Evolutionary conservation across 2,888 invertebrate species (phyloP).

Genomic region (Megaustenia siamemsis): DNA sequence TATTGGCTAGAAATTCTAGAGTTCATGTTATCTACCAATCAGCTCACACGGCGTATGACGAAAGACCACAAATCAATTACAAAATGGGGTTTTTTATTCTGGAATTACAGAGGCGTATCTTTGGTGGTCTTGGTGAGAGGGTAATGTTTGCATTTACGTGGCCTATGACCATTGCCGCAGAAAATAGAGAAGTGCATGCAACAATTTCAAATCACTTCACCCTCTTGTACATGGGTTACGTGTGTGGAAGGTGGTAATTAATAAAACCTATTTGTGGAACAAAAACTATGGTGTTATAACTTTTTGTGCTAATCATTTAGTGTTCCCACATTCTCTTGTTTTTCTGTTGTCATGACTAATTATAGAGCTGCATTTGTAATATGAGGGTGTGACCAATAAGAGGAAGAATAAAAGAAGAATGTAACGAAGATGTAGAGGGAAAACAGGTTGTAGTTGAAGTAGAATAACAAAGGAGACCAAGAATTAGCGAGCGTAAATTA

Average conservation of each 20-base stretch:
- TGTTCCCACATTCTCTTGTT: too few species aligned
- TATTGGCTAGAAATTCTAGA: constrained; percentile 39
- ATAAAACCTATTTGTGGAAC: too few species aligned
- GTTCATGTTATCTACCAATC: constrained; percentile 47
- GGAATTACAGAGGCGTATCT: constrained; percentile 27
- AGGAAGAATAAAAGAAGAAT: too few species aligned
- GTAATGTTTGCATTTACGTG: constrained; percentile 34
- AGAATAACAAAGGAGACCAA: too few species aligned
- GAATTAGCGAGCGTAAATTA: too few species aligned
- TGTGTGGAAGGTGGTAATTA: constrained; percentile 35
- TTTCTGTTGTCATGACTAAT: too few species aligned
- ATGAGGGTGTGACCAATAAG: too few species aligned
- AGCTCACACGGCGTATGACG: constrained; percentile 34
- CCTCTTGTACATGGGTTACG: constrained; percentile 39
- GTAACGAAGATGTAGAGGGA: too few species aligned
- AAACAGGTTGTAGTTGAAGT: too few species aligned
- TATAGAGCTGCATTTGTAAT: too few species aligned
- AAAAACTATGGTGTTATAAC: too few species aligned
- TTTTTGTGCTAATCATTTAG: too few species aligned
- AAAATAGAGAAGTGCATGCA: constrained; percentile 36
- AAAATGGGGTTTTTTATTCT: constrained; percentile 39
- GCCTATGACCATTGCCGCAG: constrained; percentile 36
- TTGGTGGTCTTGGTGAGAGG: constrained; percentile 43
- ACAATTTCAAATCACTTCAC: constrained; percentile 7
- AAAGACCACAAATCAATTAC: neutral